Conservation (phyloP, 2,888 invertebrate genomes). For the Hirtodrosophila trivittata region DNA sequence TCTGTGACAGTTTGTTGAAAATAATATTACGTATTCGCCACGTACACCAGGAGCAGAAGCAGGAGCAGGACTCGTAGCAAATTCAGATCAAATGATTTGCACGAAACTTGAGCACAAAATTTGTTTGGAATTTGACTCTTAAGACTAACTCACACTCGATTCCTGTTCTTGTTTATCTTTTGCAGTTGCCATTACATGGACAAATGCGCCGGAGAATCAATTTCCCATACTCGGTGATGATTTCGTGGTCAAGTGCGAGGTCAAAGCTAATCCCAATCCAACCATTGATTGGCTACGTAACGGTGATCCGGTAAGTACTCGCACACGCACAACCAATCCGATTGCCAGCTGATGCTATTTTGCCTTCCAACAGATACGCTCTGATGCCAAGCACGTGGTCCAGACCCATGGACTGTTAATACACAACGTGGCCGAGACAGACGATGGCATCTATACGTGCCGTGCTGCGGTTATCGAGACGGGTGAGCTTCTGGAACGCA, state of each 20-base stretch:
- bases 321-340: not conserved
- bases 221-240: slow-evolving; percentile 90
- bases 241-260: slow-evolving; percentile 92
- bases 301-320: slow-evolving; percentile 86
- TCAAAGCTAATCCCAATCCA: slow-evolving; percentile 92
- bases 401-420: slow-evolving; percentile 91
- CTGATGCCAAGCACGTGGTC: slow-evolving; percentile 89
- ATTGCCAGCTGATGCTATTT: too few relatives aligned
- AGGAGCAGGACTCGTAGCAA: not conserved
- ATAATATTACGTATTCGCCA: slow-evolving; percentile 61
- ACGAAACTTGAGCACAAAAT: slow-evolving; percentile 26
- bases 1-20: slow-evolving; percentile 54
- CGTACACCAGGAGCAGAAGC: slow-evolving; percentile 14
- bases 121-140: slow-evolving; percentile 15
- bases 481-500: slow-evolving; percentile 90
- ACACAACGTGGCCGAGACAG: slow-evolving; percentile 90
- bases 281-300: slow-evolving; percentile 94
- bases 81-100: slow-evolving; percentile 39
- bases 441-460: slow-evolving; percentile 94
- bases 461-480: slow-evolving; percentile 93
- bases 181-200: slow-evolving; percentile 93
- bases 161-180: slow-evolving; percentile 14
- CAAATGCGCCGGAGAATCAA: slow-evolving; percentile 93
- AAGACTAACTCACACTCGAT: slow-evolving; percentile 1
- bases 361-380: slow-evolving; percentile 87